Percentiles rank a stretch among this genome's conserved stretches.
Conservation (phyloP, 2,797 vertebrate genomes). For the Acanthornis magna region DNA sequence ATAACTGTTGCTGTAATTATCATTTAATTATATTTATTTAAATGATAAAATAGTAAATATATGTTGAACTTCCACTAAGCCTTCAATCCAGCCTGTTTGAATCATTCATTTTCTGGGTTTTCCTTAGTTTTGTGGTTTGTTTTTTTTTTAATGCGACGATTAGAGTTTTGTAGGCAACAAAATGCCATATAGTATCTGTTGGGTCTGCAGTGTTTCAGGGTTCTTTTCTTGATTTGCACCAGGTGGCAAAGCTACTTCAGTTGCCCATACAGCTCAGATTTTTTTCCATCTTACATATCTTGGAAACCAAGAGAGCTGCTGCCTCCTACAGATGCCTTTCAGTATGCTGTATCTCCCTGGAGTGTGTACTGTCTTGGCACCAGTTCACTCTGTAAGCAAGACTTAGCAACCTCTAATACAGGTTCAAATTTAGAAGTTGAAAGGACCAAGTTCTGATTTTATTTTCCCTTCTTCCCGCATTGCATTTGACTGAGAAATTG, state of each 20-base stretch:
- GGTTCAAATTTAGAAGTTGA: slow-evolving; percentile 43
- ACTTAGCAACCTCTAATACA: slow-evolving; percentile 51
- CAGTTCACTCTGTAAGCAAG: slow-evolving; percentile 63
- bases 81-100: background rate
- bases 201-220: slow-evolving; percentile 53
- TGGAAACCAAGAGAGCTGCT: slow-evolving; percentile 56
- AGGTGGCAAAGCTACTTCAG: slow-evolving; percentile 63
- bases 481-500: background rate
- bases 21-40: background rate
- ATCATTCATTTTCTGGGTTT: background rate
- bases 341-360: slow-evolving; percentile 58
- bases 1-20: background rate
- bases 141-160: background rate
- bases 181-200: slow-evolving; percentile 22
- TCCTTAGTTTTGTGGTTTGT: background rate
- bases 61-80: background rate
- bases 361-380: slow-evolving; percentile 63
- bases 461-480: background rate
- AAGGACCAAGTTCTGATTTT: background rate
- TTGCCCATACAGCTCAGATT: slow-evolving; percentile 61
- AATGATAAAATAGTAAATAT: background rate
- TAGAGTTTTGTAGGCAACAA: slow-evolving; percentile 16
- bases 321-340: slow-evolving; percentile 57
- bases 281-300: slow-evolving; percentile 58
- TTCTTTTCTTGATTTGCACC: slow-evolving; percentile 66